Evolutionary conservation across 2,888 invertebrate genomes (phyloP).

Genomic region (Drosophila bunnanda): DNA sequence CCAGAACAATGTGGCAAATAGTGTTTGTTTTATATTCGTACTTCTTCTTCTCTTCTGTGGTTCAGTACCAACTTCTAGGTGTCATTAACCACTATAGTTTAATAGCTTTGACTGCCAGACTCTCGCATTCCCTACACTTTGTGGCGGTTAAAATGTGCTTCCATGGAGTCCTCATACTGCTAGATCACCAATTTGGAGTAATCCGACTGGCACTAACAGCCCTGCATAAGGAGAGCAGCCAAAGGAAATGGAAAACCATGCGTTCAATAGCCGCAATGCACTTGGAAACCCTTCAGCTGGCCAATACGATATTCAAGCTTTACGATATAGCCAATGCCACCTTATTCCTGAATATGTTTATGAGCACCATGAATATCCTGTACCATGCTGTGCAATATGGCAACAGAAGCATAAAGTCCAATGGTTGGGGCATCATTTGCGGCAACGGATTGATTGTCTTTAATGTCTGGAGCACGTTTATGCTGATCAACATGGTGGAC

Average conservation of each 20-base stretch:
- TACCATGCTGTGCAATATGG: conserved; percentile 63
- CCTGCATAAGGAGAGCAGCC: not conserved
- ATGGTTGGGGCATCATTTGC: not conserved
- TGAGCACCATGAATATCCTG: conserved; percentile 48
- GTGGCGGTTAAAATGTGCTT: conserved; percentile 32
- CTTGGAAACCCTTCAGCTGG: conserved; percentile 42
- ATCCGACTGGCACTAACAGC: conserved; percentile 51
- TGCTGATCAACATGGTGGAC: conserved; percentile 58
- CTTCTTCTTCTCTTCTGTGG: conserved; percentile 5
- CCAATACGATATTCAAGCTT: conserved; percentile 37
- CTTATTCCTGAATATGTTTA: conserved; percentile 52
- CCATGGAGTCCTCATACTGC: conserved; percentile 47
- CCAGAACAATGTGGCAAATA: conserved; percentile 15
- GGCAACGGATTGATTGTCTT: conserved; percentile 42
- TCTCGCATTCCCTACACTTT: conserved; percentile 23
- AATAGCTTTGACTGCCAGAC: not conserved
- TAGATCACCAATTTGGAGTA: conserved; percentile 59
- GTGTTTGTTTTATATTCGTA: conserved; percentile 39
- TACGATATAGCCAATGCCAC: conserved; percentile 44
- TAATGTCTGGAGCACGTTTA: conserved; percentile 30
- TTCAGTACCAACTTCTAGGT: conserved; percentile 48
- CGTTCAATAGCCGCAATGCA: conserved; percentile 49
- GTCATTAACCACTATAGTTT: not conserved
- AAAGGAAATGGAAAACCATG: conserved; percentile 8
- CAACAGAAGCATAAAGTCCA: conserved; percentile 42